Percentiles rank a stretch among this genome's conserved stretches.
phyloP scores from a whole-genome alignment of 92 coral and sea anemone genomes.

The Porites evermanni region DNA sequence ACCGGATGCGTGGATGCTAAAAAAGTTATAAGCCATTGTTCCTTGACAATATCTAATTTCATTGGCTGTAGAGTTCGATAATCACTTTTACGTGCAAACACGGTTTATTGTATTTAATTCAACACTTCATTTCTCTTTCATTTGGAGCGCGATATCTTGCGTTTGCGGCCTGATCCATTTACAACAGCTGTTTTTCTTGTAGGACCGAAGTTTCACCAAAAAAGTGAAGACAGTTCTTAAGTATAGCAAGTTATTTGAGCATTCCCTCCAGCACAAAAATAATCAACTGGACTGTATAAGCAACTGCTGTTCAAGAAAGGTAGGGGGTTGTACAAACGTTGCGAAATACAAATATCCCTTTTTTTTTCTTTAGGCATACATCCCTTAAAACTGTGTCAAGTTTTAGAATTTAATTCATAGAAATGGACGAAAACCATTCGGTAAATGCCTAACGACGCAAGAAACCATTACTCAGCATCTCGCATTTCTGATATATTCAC shows the following conservation, averaged over 20 bases:
- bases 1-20: background rate
- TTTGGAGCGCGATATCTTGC: too few relatives aligned
- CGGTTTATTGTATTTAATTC: background rate
- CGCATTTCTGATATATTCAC: background rate
- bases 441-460: background rate
- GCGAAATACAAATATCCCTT: background rate
- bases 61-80: slow-evolving; percentile 38
- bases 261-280: background rate
- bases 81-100: slow-evolving; percentile 23
- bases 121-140: slow-evolving; percentile 23
- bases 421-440: background rate
- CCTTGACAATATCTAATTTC: slow-evolving; percentile 1
- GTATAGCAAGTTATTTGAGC: background rate
- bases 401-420: too few relatives aligned
- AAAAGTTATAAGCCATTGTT: slow-evolving; percentile 25
- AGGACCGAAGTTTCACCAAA: background rate
- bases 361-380: background rate
- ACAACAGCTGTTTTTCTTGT: background rate
- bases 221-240: background rate
- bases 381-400: background rate
- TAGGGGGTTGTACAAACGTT: background rate
- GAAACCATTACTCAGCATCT: background rate
- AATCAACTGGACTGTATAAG: background rate
- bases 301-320: background rate
- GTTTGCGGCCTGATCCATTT: background rate